Evolutionary conservation across 2,888 invertebrate species (phyloP).

Genomic region (Microchrysa polita): DNA sequence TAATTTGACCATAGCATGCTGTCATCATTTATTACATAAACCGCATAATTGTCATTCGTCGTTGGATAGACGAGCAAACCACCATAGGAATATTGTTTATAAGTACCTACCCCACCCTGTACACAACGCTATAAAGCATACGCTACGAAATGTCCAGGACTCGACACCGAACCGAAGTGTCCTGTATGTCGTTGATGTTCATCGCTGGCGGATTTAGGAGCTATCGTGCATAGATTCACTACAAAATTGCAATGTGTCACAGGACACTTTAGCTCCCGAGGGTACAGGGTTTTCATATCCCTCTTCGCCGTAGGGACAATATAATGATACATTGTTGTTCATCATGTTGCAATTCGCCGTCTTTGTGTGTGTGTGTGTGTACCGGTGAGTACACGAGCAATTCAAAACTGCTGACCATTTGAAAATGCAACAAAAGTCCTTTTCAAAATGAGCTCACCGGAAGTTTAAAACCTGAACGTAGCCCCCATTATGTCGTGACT

Average conservation of each 20-base stretch:
- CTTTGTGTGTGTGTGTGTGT: no score
- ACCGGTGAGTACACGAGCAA: constrained; percentile 11
- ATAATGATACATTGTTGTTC: constrained; percentile 48
- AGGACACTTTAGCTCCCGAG: constrained; percentile 4
- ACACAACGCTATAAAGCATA: not conserved
- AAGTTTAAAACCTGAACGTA: constrained; percentile 41
- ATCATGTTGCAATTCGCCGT: no score
- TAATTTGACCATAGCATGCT: constrained; percentile 46
- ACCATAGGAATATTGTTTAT: constrained; percentile 35
- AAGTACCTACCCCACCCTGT: not conserved
- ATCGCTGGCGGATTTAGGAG: no score
- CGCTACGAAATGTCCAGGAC: not conserved
- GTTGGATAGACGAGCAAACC: not conserved
- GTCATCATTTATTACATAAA: constrained; percentile 48
- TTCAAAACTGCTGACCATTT: constrained; percentile 47
- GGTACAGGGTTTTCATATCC: not conserved
- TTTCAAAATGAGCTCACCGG: constrained; percentile 44
- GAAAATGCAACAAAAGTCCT: constrained; percentile 47
- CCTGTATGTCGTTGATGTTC: constrained; percentile 8
- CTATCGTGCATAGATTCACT: not conserved
- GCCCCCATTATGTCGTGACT: constrained; percentile 38
- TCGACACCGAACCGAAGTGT: not conserved
- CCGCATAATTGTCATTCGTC: constrained; percentile 47
- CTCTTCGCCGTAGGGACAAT: constrained; percentile 24
- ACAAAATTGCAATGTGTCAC: constrained; percentile 18